phyloP scores from a whole-genome alignment of 2,888 invertebrate species.

The Dione juno region DNA sequence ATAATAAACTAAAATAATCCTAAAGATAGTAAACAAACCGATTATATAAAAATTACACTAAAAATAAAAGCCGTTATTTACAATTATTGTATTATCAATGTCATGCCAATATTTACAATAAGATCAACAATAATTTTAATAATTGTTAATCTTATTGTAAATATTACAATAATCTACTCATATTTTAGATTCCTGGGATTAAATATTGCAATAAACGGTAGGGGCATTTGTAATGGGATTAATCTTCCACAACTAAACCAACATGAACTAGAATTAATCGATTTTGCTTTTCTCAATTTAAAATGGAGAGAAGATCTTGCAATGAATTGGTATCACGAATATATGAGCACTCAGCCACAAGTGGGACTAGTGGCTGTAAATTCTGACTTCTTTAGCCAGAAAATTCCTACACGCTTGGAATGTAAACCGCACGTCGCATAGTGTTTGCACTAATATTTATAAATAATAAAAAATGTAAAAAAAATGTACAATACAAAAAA shows the following conservation, averaged over 20 bases:
- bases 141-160: too few relatives aligned
- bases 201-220: conserved; percentile 57
- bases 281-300: conserved; percentile 52
- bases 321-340: conserved; percentile 53
- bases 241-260: conserved; percentile 58
- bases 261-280: conserved; percentile 56
- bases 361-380: conserved; percentile 47
- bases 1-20: too few relatives aligned
- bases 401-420: not conserved
- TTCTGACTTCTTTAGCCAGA: conserved; percentile 49
- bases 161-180: not conserved
- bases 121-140: too few relatives aligned
- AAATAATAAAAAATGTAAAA: not conserved
- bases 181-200: conserved; percentile 58
- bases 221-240: conserved; percentile 61
- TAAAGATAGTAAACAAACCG: too few relatives aligned
- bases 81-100: too few relatives aligned
- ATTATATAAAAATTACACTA: too few relatives aligned
- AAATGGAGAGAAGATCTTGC: conserved; percentile 52
- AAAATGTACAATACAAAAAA: too few relatives aligned
- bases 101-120: not conserved
- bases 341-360: conserved; percentile 37
- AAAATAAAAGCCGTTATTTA: too few relatives aligned
- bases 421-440: not conserved
- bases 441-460: not conserved